Evolutionary conservation across 2,888 invertebrate genomes (phyloP).

Genomic region (Molorchus minor): DNA sequence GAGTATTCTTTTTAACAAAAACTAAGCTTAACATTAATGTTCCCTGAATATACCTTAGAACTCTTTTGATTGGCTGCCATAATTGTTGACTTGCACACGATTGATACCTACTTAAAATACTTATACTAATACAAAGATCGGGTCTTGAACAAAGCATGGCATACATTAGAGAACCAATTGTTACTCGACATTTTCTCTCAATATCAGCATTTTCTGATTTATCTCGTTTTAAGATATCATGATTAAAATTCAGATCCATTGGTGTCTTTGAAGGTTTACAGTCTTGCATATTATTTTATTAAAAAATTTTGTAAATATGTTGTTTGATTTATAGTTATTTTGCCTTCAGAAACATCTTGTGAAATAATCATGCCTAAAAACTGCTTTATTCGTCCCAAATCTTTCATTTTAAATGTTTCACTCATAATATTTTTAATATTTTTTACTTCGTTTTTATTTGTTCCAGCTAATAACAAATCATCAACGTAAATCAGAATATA

Average conservation of each 20-base stretch:
- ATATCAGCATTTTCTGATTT: constrained; percentile 23
- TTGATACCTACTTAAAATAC: constrained; percentile 38
- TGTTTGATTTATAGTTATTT: constrained; percentile 23
- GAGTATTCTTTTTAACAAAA: neutral
- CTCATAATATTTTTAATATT: constrained; percentile 22
- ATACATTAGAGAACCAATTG: constrained; percentile 37
- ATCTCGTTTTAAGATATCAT: constrained; percentile 17
- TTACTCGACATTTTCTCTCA: constrained; percentile 23
- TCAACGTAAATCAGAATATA: constrained; percentile 11
- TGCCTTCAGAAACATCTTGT: constrained; percentile 19
- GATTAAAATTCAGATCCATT: constrained; percentile 26
- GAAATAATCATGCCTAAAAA: constrained; percentile 31
- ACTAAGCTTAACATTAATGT: neutral
- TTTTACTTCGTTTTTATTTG: constrained; percentile 20
- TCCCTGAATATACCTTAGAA: constrained; percentile 12
- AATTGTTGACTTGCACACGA: constrained; percentile 26
- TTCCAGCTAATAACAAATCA: constrained; percentile 22
- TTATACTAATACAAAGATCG: constrained; percentile 30
- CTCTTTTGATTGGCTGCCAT: constrained; percentile 36
- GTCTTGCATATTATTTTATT: constrained; percentile 17
- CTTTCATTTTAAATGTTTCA: constrained; percentile 30
- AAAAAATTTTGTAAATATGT: constrained; percentile 25
- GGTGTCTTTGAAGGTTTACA: constrained; percentile 24
- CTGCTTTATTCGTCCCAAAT: constrained; percentile 25
- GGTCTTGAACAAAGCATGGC: constrained; percentile 33